Base-by-base conservation (phyloP, 1,140 invertebrate genomes). In the Gyrodactylus bullatarudis region DNA sequence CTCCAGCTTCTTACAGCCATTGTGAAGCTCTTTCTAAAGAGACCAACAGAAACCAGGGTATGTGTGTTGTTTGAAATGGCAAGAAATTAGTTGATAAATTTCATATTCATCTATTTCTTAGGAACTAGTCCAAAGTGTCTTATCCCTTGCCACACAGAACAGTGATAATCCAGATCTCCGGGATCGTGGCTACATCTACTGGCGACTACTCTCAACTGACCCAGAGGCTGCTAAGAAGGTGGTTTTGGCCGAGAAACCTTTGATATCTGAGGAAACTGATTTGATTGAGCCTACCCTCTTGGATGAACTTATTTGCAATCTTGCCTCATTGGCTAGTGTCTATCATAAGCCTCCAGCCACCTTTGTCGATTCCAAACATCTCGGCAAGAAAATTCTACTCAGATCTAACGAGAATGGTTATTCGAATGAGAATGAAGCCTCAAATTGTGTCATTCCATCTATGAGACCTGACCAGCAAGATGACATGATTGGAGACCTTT, bases 261-360 rank as follows among this genome's bases (percentile, higher is more conserved):
- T 99, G 1, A 99, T 99, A 77, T 95, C 91, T 0, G 95, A 99
- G 80, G 95, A 99, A 83, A 99, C 95, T 0, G 95, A 99, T 83
- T 83, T 98, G 1, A 82, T 99, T 68, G 95, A 99, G 80, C 94
- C 95, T 8, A 97, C 95, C 0, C 82, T 99, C 20, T 82, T 99
- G 26, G 94, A 98, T 80, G 94, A 99, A 83, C 84, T 99, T 24
- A 96, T 99, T 78, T 98, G 94, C 82, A 93, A 99, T 80, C 98
- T 99, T 78, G 92, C 91, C 71, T 93, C 89, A 75, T 84, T 99
- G 74, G 95, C 95, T 16, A 96, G 91, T 23, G 94, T 99, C 1
- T 99, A 98, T 79, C 95, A 99, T 78, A 98, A 98, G 81, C 95
- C 95, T 26, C 95, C 95, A 0, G 91, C 88, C 26, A 90, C 95